Percentiles rank a stretch among this genome's conserved stretches.
phyloP scores from a whole-genome alignment of 1,140 invertebrate genomes.

The Leptopilina boulardi region DNA sequence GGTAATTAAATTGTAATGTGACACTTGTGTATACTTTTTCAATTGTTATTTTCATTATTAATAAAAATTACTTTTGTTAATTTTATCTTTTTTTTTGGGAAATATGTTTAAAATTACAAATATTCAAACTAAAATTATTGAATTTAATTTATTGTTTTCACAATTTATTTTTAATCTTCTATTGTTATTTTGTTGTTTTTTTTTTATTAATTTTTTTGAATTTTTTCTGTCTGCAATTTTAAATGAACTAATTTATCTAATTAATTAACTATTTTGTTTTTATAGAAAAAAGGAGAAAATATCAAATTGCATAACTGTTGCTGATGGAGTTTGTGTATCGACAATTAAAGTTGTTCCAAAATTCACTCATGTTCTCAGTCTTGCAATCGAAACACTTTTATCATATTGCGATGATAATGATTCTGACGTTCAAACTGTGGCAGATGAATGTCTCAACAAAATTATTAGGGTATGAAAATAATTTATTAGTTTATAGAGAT shows the following conservation, averaged over 20 bases:
- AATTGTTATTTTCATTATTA: not conserved
- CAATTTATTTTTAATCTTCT: no score
- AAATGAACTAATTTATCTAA: not conserved
- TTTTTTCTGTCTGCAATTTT: not conserved
- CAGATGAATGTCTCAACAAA: constrained; percentile 88
- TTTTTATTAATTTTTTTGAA: not conserved
- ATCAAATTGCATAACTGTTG: constrained; percentile 80
- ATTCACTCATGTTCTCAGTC: constrained; percentile 82
- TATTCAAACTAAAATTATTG: no score
- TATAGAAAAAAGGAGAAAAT: constrained; percentile 84
- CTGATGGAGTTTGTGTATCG: constrained; percentile 82
- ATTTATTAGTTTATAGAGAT: not conserved
- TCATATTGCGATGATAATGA: constrained; percentile 85
- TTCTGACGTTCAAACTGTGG: constrained; percentile 86
- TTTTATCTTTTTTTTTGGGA: not conserved
- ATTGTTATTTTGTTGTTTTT: no score
- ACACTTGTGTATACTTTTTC: not conserved
- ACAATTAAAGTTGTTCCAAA: constrained; percentile 76
- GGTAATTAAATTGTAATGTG: not conserved
- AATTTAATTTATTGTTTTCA: no score
- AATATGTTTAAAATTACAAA: no score
- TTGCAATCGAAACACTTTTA: constrained; percentile 84
- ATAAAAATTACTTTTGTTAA: not conserved
- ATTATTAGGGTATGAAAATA: constrained; percentile 82
- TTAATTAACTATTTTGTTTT: constrained; percentile 44